These are phyloP conservation scores for Microcebus murinus DNA, from an alignment of 2,113 vertebrate genomes.

Conservation along the genomic window DNA sequence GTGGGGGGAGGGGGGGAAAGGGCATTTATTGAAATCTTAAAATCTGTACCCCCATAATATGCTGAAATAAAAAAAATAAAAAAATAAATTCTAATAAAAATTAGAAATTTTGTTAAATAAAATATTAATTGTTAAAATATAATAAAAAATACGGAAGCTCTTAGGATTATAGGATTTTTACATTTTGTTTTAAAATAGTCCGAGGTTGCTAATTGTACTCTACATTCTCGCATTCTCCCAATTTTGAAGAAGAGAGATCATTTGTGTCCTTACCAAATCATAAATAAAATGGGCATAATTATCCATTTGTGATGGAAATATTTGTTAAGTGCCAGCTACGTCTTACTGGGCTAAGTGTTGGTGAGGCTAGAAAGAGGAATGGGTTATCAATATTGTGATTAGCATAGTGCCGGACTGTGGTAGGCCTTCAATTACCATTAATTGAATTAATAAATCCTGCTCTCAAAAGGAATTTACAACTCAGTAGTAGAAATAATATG, in stretches of 20 bases:
- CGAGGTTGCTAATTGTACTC: neutral
- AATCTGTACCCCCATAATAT: too few relatives aligned
- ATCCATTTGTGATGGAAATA: neutral
- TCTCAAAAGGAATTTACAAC: conserved; percentile 9
- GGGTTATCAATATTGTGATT: neutral
- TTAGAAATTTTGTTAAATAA: neutral
- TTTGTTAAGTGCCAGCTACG: neutral
- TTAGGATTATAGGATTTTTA: neutral
- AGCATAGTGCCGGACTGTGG: neutral
- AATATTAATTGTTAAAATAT: neutral
- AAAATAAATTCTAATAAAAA: neutral
- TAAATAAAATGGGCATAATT: neutral
- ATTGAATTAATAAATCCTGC: neutral
- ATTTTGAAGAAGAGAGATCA: neutral
- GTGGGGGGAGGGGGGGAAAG: too few relatives aligned
- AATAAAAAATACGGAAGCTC: neutral
- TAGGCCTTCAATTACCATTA: neutral
- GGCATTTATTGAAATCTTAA: too few relatives aligned
- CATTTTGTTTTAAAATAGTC: neutral
- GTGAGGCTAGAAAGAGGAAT: neutral
- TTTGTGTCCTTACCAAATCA: neutral
- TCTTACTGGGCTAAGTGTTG: neutral
- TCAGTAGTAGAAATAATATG: neutral
- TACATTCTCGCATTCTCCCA: neutral
- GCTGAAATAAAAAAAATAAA: too few relatives aligned